Evolutionary conservation across 2,888 invertebrate species (phyloP), one percentile per base, ranked within the genome.

Genomic region (Steinernema hermaphroditum): DNA sequence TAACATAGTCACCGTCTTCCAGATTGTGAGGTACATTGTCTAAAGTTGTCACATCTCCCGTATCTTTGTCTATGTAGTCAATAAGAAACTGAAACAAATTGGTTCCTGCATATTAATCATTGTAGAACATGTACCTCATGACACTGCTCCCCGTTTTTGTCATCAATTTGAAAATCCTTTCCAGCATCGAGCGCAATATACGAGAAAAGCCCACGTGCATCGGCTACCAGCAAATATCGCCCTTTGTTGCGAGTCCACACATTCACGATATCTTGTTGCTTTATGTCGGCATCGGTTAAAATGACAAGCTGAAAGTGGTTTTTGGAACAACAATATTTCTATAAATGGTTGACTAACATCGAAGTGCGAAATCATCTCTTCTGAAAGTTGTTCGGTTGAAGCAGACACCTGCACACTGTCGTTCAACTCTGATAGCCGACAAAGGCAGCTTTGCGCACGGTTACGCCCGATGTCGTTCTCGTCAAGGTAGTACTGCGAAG

Each of bases 141-240:
- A 0, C 94, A 93, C 80, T 92, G 92, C 86, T 96, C 95, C 0
- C 98, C 98, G 86, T 91, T 95, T 16, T 91, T 90, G 88, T 99
- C 98, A 72, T 92, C 91, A 4, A 97, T 92, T 14, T 91, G 91
- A 87, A 97, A 97, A 70, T 92, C 90, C 0, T 92, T 90, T 0
- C 98, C 97, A 88, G 98, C 96, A 89, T 98, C 98, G 88, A 96
- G 96, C 89, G 99, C 98, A 29, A 98, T 91, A 71, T 83, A 83
- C 8, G 83, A 94, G 89, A 96, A 97, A 34, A 98, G 88, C 0
- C 98, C 98, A 75, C 92, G 90, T 0, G 94, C 93, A 84, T 94
- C 93, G 0, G 95, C 94, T 70, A 94, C 91, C 77, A 98, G 91
- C 22, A 86, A 77, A 50, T 74, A 75, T 22, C 78, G 81, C 4